phyloP scores from a whole-genome alignment of 2,797 vertebrate species.

The Hydrophis major region DNA sequence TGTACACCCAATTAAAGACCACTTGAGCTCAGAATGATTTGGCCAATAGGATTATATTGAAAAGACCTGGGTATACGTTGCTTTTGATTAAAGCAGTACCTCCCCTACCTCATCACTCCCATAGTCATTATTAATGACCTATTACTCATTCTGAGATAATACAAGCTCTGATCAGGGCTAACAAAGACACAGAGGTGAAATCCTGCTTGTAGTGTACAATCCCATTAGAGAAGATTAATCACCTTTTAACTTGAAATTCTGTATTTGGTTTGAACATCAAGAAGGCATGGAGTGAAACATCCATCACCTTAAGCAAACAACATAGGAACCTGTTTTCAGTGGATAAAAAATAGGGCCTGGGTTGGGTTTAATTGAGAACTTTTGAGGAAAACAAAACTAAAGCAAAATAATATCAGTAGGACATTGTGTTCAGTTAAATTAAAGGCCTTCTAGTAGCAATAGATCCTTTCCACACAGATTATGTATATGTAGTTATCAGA shows the following conservation, averaged over 20 bases:
- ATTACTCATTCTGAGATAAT: conserved; percentile 67
- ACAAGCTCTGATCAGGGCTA: conserved; percentile 54
- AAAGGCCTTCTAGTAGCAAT: background rate
- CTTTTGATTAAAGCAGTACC: conserved; percentile 49
- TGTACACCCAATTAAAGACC: conserved; percentile 26
- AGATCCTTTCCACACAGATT: background rate
- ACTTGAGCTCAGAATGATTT: conserved; percentile 42
- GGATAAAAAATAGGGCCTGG: conserved; percentile 3
- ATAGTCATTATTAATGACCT: conserved; percentile 59
- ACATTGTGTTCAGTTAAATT: background rate
- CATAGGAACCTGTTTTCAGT: conserved; percentile 26
- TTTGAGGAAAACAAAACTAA: background rate
- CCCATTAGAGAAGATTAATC: conserved; percentile 71
- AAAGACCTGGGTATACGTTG: conserved; percentile 48
- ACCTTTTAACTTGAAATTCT: conserved; percentile 57
- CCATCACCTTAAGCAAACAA: conserved; percentile 63
- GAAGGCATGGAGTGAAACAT: conserved; percentile 60
- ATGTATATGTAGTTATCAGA: background rate
- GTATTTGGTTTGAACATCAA: conserved; percentile 51
- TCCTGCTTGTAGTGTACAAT: conserved; percentile 48
- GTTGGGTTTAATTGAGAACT: background rate
- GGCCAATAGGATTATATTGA: conserved; percentile 53
- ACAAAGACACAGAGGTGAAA: conserved; percentile 65
- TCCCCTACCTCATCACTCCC: conserved; percentile 27
- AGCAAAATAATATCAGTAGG: background rate